These are phyloP conservation scores for Schizotus pectinicornis DNA, from an alignment of 2,888 invertebrate species.

Conservation along the genomic window DNA sequence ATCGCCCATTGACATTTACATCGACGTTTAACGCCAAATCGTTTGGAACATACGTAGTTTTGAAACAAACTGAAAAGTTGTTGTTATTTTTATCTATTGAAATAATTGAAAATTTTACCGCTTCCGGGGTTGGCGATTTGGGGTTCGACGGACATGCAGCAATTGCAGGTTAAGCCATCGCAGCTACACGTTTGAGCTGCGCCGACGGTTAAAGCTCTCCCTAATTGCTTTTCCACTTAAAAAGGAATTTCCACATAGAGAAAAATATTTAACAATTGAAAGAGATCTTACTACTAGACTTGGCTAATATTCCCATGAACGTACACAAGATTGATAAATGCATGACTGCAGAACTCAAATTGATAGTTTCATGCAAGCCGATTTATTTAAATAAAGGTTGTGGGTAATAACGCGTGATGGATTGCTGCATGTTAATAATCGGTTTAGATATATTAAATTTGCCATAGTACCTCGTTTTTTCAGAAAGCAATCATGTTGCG, in stretches of 20 bases:
- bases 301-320: no score
- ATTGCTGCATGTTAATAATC: no score
- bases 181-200: slow-evolving; percentile 15
- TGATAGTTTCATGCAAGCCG: no score
- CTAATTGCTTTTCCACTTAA: not conserved
- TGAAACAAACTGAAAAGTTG: slow-evolving; percentile 11
- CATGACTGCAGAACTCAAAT: no score
- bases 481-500: no score
- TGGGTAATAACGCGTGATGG: no score
- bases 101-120: slow-evolving; percentile 3
- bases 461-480: no score
- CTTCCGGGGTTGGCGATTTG: not conserved
- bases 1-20: slow-evolving; percentile 7
- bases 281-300: no score
- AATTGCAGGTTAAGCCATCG: slow-evolving; percentile 8
- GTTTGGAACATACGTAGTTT: slow-evolving; percentile 13
- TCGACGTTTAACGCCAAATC: slow-evolving; percentile 12
- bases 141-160: slow-evolving; percentile 9
- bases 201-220: not conserved
- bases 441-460: no score
- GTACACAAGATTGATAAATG: no score
- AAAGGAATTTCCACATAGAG: not conserved
- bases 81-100: not conserved
- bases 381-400: no score
- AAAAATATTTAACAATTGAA: no score